phyloP scores from a whole-genome alignment of 2,113 vertebrate genomes.

The Crotalus helleri region DNA sequence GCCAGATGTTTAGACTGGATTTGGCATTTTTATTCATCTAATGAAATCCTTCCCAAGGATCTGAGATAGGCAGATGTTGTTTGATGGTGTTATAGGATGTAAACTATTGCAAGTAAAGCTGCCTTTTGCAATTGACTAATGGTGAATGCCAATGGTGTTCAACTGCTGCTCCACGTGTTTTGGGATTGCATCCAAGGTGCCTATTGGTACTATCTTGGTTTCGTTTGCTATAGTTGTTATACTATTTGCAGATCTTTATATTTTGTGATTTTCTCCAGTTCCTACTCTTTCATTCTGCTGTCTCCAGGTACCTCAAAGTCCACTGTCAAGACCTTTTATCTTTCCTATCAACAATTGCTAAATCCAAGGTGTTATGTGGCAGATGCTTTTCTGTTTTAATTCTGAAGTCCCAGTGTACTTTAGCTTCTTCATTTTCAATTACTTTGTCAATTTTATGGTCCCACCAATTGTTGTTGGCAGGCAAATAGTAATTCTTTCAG shows the following conservation, averaged over 20 bases:
- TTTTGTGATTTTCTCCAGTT: background rate
- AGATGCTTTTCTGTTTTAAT: background rate
- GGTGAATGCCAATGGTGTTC: background rate
- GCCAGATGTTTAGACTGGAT: too few species aligned
- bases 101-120: background rate
- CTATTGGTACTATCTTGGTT: background rate
- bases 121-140: background rate
- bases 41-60: background rate
- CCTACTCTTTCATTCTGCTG: background rate
- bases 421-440: background rate
- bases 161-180: background rate
- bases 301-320: background rate
- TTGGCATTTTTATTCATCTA: background rate
- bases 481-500: background rate
- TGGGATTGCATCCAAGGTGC: background rate
- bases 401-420: background rate
- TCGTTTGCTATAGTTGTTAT: background rate
- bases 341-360: background rate
- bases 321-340: background rate
- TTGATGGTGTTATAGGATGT: background rate
- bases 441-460: background rate
- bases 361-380: background rate
- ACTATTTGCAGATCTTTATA: background rate
- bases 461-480: background rate
- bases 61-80: background rate